Percentiles rank a stretch among this genome's conserved stretches.
Evolutionary conservation across 37 sponge, comb jelly and placozoan genomes (phyloP).

Genomic region (Beroe ovata): DNA sequence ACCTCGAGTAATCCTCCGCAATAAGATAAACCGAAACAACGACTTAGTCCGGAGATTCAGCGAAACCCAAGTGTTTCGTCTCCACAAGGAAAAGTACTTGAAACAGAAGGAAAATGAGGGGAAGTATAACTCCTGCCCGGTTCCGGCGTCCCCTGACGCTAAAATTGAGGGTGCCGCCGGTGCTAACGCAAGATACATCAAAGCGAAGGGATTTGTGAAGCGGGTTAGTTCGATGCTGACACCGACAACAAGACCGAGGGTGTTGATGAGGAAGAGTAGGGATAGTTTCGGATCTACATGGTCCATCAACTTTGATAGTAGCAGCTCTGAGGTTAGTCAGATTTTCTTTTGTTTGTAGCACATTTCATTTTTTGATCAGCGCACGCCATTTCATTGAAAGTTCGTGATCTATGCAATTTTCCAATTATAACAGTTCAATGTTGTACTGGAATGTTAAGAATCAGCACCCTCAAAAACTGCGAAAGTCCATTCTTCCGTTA

Average conservation of each 20-base stretch:
- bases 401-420: no score
- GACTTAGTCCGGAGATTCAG: conserved; percentile 32
- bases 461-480: no score
- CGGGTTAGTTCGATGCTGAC: conserved; percentile 43
- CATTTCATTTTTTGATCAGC: no score
- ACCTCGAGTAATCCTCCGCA: background rate
- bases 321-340: conserved; percentile 13
- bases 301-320: background rate
- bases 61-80: conserved; percentile 22
- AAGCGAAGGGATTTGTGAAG: background rate
- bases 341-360: no score
- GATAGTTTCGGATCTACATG: conserved; percentile 21
- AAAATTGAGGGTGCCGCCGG: background rate
- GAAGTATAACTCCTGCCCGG: conserved; percentile 53
- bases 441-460: no score
- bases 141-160: background rate
- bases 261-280: conserved; percentile 27
- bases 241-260: background rate
- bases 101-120: background rate
- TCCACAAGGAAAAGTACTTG: conserved; percentile 47
- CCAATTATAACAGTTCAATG: no score
- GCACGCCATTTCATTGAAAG: no score
- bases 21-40: background rate
- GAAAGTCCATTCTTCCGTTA: no score
- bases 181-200: background rate